Percentiles rank a stretch among this genome's conserved stretches.
phyloP scores from a whole-genome alignment of 2,888 invertebrate species.

The Cyclophora albipunctata region DNA sequence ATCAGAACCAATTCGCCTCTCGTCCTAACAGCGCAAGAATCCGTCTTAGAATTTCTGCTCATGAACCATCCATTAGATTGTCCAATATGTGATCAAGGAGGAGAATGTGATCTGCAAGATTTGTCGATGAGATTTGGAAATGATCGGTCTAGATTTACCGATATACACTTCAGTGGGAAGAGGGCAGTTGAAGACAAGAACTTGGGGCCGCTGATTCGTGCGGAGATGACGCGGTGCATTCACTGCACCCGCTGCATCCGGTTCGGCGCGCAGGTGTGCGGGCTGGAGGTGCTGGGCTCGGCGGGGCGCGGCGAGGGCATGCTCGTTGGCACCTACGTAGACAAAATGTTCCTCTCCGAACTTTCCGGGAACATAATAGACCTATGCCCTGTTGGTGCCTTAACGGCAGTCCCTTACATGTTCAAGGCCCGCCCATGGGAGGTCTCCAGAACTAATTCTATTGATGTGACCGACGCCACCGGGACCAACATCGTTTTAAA shows the following conservation, averaged over 20 bases:
- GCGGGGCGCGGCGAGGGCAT: slow-evolving; percentile 95
- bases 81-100: slow-evolving; percentile 99
- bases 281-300: slow-evolving; percentile 95
- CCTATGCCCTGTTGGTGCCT: slow-evolving; percentile 97
- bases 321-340: slow-evolving; percentile 99
- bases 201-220: slow-evolving; percentile 96
- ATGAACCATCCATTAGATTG: slow-evolving; percentile 99
- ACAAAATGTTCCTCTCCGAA: slow-evolving; percentile 97
- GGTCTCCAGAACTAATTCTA: slow-evolving; percentile 80
- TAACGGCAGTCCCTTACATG: slow-evolving; percentile 97
- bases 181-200: slow-evolving; percentile 97
- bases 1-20: slow-evolving; percentile 95
- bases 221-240: slow-evolving; percentile 98
- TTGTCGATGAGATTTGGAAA: slow-evolving; percentile 98
- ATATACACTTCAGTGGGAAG: slow-evolving; percentile 92
- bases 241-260: slow-evolving; percentile 98
- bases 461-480: slow-evolving; percentile 63
- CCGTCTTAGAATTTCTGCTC: slow-evolving; percentile 97
- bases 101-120: slow-evolving; percentile 95
- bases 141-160: slow-evolving; percentile 92
- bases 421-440: slow-evolving; percentile 99
- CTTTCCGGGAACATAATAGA: slow-evolving; percentile 99
- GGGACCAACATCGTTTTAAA: slow-evolving; percentile 59
- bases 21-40: slow-evolving; percentile 79
- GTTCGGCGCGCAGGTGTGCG: slow-evolving; percentile 98